These are phyloP conservation scores for Characodon lateralis DNA, from an alignment of 2,797 vertebrate genomes.

Conservation along the genomic window DNA sequence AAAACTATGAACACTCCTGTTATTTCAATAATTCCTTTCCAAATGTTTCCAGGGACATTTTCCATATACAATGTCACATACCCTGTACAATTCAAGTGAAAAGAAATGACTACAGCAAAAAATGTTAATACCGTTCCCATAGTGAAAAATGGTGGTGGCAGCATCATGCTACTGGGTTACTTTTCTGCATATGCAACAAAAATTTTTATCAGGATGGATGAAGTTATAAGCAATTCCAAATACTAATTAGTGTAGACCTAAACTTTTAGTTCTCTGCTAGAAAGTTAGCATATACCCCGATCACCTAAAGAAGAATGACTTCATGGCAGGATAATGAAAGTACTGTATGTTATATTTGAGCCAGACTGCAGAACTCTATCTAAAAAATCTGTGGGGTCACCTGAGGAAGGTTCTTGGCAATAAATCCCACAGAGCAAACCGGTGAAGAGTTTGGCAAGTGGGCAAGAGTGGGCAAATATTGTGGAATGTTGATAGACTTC, in stretches of 20 bases:
- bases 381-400: background rate
- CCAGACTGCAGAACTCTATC: background rate
- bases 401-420: background rate
- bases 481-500: background rate
- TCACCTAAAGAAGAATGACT: background rate
- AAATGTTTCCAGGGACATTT: background rate
- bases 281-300: background rate
- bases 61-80: background rate
- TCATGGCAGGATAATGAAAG: background rate
- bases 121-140: background rate
- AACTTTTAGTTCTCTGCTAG: background rate
- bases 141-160: background rate
- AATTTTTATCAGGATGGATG: background rate
- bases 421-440: background rate
- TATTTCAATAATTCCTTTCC: background rate
- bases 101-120: background rate
- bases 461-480: background rate
- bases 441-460: background rate
- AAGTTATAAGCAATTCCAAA: background rate
- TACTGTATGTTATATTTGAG: background rate
- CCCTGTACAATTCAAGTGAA: background rate
- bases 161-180: background rate
- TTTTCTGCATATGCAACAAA: background rate
- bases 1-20: background rate
- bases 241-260: background rate